Conservation (phyloP, 1,140 invertebrate species). For the Cydia splendana region DNA sequence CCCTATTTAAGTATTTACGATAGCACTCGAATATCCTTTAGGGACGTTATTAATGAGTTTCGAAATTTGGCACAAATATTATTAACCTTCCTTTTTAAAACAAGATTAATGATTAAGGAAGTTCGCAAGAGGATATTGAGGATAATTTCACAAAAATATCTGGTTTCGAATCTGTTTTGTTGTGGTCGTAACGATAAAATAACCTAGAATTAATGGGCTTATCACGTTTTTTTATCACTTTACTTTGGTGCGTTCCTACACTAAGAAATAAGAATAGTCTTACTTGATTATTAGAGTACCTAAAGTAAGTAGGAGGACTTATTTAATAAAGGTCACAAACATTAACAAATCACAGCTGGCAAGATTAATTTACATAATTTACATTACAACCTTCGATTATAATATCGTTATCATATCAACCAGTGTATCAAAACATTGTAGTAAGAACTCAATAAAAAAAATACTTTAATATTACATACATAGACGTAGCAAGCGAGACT, state of each 20-base stretch:
- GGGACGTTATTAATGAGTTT: slow-evolving; percentile 30
- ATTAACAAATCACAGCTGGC: slow-evolving; percentile 18
- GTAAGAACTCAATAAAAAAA: too few relatives aligned
- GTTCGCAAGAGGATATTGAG: slow-evolving; percentile 4
- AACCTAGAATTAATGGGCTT: neutral
- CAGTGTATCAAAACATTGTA: too few relatives aligned
- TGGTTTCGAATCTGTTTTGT: neutral
- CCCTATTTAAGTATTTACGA: slow-evolving; percentile 7
- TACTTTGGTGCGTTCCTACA: neutral
- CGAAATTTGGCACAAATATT: slow-evolving; percentile 30
- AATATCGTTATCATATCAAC: too few relatives aligned
- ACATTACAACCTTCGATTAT: slow-evolving; percentile 12
- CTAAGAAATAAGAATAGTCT: neutral
- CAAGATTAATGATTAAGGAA: slow-evolving; percentile 32
- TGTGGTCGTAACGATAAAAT: neutral
- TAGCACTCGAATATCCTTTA: slow-evolving; percentile 1
- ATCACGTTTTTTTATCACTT: neutral
- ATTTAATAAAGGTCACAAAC: neutral
- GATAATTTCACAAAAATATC: slow-evolving; percentile 15
- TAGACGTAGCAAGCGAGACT: too few relatives aligned
- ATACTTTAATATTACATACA: too few relatives aligned
- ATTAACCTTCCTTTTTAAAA: slow-evolving; percentile 26
- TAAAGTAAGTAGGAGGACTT: neutral
- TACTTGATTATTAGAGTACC: neutral
- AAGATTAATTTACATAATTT: neutral